phyloP scores from a whole-genome alignment of 2,113 vertebrate genomes.

The Colius striatus region DNA sequence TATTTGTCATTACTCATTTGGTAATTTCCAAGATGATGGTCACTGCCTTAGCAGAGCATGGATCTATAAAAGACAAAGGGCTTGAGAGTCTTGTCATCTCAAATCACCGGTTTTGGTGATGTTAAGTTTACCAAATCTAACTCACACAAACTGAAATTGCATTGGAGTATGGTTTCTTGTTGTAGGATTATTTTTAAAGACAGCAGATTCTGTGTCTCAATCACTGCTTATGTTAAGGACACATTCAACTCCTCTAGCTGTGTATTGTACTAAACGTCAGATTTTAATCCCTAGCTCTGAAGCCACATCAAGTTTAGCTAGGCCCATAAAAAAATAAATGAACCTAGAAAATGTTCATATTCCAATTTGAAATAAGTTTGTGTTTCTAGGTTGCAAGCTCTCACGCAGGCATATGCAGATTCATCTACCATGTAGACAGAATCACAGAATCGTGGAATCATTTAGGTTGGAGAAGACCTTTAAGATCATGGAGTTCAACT shows the following conservation, averaged over 20 bases:
- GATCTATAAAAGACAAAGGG: neutral
- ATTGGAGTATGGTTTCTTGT: neutral
- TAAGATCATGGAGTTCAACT: no score
- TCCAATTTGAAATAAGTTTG: neutral
- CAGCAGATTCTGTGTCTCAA: neutral
- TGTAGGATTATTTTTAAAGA: neutral
- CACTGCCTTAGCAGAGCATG: accelerated
- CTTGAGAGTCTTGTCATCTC: accelerated
- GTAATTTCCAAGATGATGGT: neutral
- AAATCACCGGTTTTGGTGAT: neutral
- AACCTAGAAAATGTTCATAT: neutral
- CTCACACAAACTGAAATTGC: neutral
- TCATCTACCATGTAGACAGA: neutral
- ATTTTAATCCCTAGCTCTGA: neutral
- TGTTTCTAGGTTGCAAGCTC: neutral
- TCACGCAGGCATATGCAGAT: neutral
- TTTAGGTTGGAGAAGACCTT: no score
- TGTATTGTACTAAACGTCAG: neutral
- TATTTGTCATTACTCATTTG: neutral
- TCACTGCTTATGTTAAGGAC: neutral
- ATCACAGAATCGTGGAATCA: no score
- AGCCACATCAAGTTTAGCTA: neutral
- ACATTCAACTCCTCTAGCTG: neutral
- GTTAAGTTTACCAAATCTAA: neutral
- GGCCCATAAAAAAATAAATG: neutral